Evolutionary conservation across 2,888 invertebrate genomes (phyloP), one percentile per base, ranked within the genome.

Genomic region (Bimastos eiseni): DNA sequence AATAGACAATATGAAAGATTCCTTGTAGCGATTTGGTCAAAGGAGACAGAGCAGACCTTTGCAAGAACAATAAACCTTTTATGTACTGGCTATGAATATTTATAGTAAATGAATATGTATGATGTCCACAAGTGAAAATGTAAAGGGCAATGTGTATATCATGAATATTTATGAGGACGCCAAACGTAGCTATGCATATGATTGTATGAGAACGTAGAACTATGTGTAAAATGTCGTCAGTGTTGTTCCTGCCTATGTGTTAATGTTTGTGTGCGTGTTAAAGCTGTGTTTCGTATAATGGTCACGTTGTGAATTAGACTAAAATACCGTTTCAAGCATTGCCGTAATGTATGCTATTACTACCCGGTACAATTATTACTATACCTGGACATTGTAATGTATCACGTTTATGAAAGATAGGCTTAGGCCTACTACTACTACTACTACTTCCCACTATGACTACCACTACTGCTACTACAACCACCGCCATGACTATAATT

Each of bases 61-160:
- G 5, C n/a, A 70, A 70, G 70, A 70, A 70, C 30, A n/a, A 70
- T n/a, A 1, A 70, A 70, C n/a, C n/a, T n/a, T 70, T 70, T 70
- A 70, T 70, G 70, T n/a, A n/a, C n/a, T 70, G n/a, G 30, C 70
- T 70, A 70, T n/a, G n/a, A 70, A 70, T 70, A 70, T 70, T 70
- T 70, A 70, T 70, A n/a, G n/a, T 30, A 24, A 30, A 2, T 55
- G 55, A 55, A 49, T 49, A 49, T 49, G 8, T 49, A 15, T 49
- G 19, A 30, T 4, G n/a, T 70, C 55, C 24, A 55, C 24, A 55
- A 55, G 55, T 30, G 55, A 55, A 55, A 6, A 55, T 17, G 24
- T 55, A 55, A 70, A n/a, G 70, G 11, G n/a, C 30, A 70, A 5
- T 49, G 2, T 11, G 21, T 17, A 49, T 1, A 24, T 30, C 30